Evolutionary conservation across 2,797 vertebrate species (phyloP).

Genomic region (Xerus rutilus): DNA sequence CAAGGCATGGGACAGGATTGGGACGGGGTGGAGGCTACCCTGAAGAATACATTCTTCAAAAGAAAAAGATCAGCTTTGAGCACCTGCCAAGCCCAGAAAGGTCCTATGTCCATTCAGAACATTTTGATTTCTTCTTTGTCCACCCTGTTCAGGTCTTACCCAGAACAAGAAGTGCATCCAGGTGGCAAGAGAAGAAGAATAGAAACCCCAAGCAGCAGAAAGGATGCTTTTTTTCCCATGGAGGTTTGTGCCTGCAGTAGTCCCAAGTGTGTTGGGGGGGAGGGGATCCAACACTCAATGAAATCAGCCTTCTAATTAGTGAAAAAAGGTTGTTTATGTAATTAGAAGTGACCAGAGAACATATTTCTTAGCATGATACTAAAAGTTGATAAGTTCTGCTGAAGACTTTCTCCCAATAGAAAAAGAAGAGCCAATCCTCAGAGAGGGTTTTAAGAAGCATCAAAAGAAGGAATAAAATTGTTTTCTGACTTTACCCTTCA

Average conservation of each 20-base stretch:
- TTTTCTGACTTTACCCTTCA: background rate
- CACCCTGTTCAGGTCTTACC: background rate
- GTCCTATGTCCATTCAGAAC: background rate
- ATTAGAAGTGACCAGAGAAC: background rate
- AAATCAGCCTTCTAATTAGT: background rate
- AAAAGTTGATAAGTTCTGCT: background rate
- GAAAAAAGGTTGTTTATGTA: background rate
- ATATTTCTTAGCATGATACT: background rate
- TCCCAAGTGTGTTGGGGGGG: background rate
- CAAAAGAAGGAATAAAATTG: background rate
- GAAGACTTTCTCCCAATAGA: background rate
- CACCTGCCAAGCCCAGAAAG: background rate
- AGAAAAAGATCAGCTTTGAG: background rate
- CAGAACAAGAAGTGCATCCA: background rate
- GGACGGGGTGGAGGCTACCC: accelerated
- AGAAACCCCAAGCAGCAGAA: background rate
- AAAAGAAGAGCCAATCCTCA: background rate
- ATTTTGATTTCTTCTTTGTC: background rate
- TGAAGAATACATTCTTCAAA: background rate
- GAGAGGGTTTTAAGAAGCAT: background rate
- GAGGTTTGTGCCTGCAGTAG: background rate
- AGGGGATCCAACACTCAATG: background rate
- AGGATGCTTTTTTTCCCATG: background rate
- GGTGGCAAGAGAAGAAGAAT: background rate
- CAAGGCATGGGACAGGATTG: background rate